phyloP scores from a whole-genome alignment of 2,888 invertebrate genomes.

The Scotopteryx bipunctaria region DNA sequence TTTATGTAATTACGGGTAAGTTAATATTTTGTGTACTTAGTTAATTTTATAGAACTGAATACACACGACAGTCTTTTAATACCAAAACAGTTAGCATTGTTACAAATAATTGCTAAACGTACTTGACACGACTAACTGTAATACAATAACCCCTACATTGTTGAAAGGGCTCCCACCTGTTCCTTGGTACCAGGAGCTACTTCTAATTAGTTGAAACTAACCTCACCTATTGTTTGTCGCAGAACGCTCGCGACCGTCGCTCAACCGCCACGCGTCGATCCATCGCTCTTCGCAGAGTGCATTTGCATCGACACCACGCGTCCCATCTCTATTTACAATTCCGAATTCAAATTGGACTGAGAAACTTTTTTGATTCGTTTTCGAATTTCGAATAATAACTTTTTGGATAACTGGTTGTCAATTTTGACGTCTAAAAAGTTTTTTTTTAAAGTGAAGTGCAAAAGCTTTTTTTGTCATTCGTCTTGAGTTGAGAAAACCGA shows the following conservation, averaged over 20 bases:
- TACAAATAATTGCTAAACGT: conserved; percentile 32
- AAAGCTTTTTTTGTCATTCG: conserved; percentile 28
- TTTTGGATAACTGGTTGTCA: neutral
- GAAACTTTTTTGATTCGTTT: neutral
- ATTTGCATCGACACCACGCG: conserved; percentile 44
- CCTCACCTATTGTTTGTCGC: conserved; percentile 70
- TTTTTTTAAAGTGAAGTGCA: conserved; percentile 22
- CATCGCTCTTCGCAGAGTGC: conserved; percentile 49
- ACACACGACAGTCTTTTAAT: conserved; percentile 5
- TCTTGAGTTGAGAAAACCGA: conserved; percentile 44
- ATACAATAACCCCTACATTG: conserved; percentile 43
- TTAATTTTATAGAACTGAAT: too few relatives aligned
- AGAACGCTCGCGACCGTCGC: conserved; percentile 67
- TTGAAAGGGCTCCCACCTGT: conserved; percentile 69
- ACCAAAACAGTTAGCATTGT: conserved; percentile 23
- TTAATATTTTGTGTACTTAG: neutral
- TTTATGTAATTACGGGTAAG: too few relatives aligned
- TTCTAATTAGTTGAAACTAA: conserved; percentile 66
- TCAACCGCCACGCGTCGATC: conserved; percentile 63
- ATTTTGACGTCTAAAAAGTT: conserved; percentile 17
- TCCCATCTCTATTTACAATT: conserved; percentile 25
- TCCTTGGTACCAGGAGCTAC: conserved; percentile 49
- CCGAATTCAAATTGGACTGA: conserved; percentile 16
- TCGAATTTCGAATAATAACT: conserved; percentile 10
- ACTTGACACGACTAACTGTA: conserved; percentile 37